phyloP scores from a whole-genome alignment of 1,140 invertebrate genomes.

The Leptinotarsa defecta region DNA sequence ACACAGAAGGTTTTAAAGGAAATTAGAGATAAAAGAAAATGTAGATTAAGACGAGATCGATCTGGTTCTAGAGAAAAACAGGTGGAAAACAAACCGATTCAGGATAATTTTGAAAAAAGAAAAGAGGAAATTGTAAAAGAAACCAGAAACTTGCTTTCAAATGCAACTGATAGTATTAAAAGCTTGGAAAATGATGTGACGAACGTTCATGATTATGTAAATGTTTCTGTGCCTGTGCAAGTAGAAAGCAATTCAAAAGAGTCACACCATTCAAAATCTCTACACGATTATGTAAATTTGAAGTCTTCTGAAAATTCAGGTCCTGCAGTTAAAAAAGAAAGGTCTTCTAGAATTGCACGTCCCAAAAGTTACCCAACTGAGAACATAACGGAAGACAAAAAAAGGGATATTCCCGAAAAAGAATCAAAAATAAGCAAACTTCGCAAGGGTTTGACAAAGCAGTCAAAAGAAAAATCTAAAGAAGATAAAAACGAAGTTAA shows the following conservation, averaged over 20 bases:
- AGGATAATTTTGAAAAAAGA: background rate
- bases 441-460: conserved; percentile 51
- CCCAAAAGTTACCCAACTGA: conserved; percentile 62
- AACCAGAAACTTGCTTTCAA: conserved; percentile 41
- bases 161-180: conserved; percentile 50
- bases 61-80: conserved; percentile 38
- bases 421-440: conserved; percentile 62
- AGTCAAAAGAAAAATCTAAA: conserved; percentile 57
- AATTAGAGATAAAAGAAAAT: conserved; percentile 65
- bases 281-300: conserved; percentile 47
- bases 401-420: conserved; percentile 34
- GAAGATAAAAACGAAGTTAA: conserved; percentile 57
- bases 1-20: conserved; percentile 68
- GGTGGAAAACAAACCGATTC: conserved; percentile 11
- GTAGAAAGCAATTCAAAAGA: conserved; percentile 2
- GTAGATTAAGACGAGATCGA: conserved; percentile 50
- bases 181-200: conserved; percentile 43
- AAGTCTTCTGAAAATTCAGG: conserved; percentile 37
- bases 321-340: conserved; percentile 48
- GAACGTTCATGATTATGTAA: conserved; percentile 41
- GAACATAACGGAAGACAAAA: conserved; percentile 33
- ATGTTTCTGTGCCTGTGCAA: conserved; percentile 22
- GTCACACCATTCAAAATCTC: conserved; percentile 28
- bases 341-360: conserved; percentile 63
- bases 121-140: conserved; percentile 31